Percentiles rank a stretch among this genome's conserved stretches.
These are phyloP conservation scores for Scaeva pyrastri DNA, from an alignment of 2,888 invertebrate species.

Conservation along the genomic window DNA sequence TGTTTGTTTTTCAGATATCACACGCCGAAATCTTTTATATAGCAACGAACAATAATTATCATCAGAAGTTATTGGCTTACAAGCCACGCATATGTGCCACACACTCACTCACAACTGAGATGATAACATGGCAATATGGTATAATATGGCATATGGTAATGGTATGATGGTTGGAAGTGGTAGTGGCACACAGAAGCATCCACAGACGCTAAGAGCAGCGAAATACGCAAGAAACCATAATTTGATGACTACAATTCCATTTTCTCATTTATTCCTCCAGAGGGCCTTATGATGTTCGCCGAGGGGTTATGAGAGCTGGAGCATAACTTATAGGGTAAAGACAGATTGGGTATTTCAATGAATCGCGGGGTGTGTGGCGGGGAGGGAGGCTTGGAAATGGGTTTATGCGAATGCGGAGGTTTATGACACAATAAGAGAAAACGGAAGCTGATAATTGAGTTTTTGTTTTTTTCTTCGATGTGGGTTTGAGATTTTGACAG, in stretches of 20 bases:
- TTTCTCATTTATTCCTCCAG: conserved; percentile 1
- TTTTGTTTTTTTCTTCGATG: not conserved
- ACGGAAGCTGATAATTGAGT: not conserved
- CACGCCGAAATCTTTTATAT: conserved; percentile 34
- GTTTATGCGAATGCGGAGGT: not conserved
- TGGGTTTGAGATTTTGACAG: not conserved
- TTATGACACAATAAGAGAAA: not conserved
- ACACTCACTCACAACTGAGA: not conserved
- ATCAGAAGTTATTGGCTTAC: conserved; percentile 60
- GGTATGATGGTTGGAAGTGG: too few species aligned
- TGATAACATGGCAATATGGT: not conserved
- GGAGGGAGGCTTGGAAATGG: not conserved
- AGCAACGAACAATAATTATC: conserved; percentile 29
- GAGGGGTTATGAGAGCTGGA: not conserved
- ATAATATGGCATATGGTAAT: not conserved
- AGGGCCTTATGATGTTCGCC: not conserved
- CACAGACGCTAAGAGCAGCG: not conserved
- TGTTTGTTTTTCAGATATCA: conserved; percentile 49
- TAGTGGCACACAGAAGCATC: not conserved
- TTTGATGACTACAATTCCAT: conserved; percentile 18
- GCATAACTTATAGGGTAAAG: not conserved
- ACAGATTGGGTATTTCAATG: not conserved
- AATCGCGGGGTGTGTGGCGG: not conserved
- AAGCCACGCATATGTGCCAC: conserved; percentile 33
- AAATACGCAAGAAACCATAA: conserved; percentile 19